These are phyloP conservation scores for Drosophila grimshawi DNA, from an alignment of 1,140 invertebrate genomes.

Conservation along the genomic window DNA sequence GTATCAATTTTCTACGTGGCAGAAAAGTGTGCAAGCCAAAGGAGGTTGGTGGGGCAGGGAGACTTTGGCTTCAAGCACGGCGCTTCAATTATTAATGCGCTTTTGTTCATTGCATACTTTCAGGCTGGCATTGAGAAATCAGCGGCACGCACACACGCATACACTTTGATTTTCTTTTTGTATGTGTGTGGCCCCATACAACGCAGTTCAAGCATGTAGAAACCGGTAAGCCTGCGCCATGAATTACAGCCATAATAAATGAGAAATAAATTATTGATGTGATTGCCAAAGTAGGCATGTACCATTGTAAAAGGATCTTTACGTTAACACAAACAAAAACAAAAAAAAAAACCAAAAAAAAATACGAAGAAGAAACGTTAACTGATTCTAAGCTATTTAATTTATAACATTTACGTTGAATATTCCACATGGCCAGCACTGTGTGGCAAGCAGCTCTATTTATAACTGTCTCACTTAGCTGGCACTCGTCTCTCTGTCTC, in stretches of 20 bases:
- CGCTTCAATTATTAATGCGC: constrained; percentile 76
- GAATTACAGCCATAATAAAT: constrained; percentile 28
- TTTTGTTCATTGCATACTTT: constrained; percentile 80
- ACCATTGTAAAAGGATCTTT: constrained; percentile 5
- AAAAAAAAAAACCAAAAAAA: no score
- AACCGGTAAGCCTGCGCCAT: constrained; percentile 4
- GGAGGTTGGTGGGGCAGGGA: background rate
- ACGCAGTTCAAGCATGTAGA: constrained; percentile 20
- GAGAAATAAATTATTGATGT: constrained; percentile 20
- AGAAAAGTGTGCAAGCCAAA: background rate
- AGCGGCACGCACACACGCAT: constrained; percentile 54
- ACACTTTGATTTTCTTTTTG: constrained; percentile 45
- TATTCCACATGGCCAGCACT: constrained; percentile 14
- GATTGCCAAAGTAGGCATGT: constrained; percentile 9
- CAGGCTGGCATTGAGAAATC: constrained; percentile 68
- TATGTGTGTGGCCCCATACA: background rate
- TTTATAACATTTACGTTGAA: constrained; percentile 1
- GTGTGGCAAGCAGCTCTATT: constrained; percentile 55
- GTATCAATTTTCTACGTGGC: constrained; percentile 49
- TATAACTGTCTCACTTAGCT: constrained; percentile 65
- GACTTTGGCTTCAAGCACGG: constrained; percentile 16
- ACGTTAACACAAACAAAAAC: background rate
- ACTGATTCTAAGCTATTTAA: constrained; percentile 13
- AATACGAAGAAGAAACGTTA: no score
- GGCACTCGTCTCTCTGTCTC: constrained; percentile 25